Conservation (phyloP, 92 coral and sea anemone genomes). For the Plumapathes pennacea region DNA sequence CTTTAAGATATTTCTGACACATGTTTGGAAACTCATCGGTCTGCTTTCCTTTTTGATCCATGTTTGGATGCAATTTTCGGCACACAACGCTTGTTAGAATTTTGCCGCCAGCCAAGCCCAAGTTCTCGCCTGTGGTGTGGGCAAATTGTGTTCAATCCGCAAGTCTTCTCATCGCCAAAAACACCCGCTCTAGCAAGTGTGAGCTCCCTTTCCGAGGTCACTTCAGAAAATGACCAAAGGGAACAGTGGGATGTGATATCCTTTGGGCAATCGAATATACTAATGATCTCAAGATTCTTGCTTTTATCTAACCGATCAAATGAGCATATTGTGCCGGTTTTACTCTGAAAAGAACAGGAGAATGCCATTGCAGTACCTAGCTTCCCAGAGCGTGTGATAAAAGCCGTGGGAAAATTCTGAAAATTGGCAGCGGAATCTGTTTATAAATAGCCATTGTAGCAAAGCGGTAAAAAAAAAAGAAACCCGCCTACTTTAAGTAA, state of each 20-base stretch:
- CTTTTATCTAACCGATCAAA: conserved; percentile 28
- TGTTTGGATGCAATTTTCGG: conserved; percentile 30
- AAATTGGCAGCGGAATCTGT: not conserved
- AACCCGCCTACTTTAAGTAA: too few species aligned
- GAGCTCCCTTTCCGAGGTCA: conserved; percentile 34
- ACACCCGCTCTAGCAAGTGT: conserved; percentile 31
- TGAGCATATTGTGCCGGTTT: conserved; percentile 30
- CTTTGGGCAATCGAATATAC: conserved; percentile 23
- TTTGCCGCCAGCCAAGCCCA: conserved; percentile 56
- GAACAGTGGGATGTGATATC: conserved; percentile 36
- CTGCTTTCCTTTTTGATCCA: conserved; percentile 41
- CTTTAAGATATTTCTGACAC: conserved; percentile 26
- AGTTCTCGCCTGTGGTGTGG: conserved; percentile 45
- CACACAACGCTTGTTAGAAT: conserved; percentile 33
- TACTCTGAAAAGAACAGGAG: conserved; percentile 41
- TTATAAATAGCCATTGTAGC: conserved; percentile 1
- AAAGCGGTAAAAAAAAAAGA: conserved; percentile 2
- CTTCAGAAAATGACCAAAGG: conserved; percentile 44
- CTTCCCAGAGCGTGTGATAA: not conserved
- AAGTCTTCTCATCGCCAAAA: conserved; percentile 21
- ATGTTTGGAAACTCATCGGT: conserved; percentile 36
- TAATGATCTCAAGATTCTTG: conserved; percentile 14
- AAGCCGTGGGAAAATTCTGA: conserved; percentile 19
- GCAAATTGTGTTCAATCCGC: conserved; percentile 27
- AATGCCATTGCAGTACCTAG: conserved; percentile 28